Evolutionary conservation across 64 coral and sea anemone genomes (phyloP), one percentile per base, ranked within the genome.

Genomic region (Montipora sp.): DNA sequence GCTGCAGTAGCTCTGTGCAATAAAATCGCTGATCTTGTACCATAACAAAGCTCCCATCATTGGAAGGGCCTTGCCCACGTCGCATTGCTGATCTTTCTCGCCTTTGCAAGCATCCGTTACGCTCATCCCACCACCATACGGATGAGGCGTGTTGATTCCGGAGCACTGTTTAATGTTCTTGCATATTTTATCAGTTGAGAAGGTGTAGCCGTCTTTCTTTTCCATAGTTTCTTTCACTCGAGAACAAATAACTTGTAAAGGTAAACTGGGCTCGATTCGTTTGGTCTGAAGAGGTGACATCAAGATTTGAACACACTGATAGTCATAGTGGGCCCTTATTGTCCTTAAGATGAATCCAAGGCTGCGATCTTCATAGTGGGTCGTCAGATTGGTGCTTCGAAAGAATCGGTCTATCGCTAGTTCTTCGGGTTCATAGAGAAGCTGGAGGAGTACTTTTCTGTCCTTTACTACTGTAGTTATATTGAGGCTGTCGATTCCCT

Each of bases 1-100:
- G 59, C 50, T 23, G 74, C 87, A 89, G 59, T 75, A 73, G 23
- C 59, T 89, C 19, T 75, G 50, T 27, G 59, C 73, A 44, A 89
- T 45, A 3, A 77, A 15, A 22, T 59, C 27, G 15, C 51, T 77
- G 9, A 75, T 50, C 55, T 59, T 89, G n/a, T 89, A 77, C 14
- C 50, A 77, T 27, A 89, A 49, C 2, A 89, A 8, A 9, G 50
- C 69, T 10, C 57, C 23, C 72, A 89, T 89, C 44, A 89, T 59
- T 14, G 87, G 87, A 14, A 89, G 24, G 0, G 87, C 87, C 53
- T 77, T 73, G 4, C 15, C 4, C 3, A 89, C 74, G 76, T 89
- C 22, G 23, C 73, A 89, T 77, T 43, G 10, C 10, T 8, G 14
- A 3, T 63, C 14, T 63, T 48, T 46, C 15, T 44, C 68, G 21